Conservation (phyloP, 2,888 invertebrate genomes). For the Acleris sparsana region DNA sequence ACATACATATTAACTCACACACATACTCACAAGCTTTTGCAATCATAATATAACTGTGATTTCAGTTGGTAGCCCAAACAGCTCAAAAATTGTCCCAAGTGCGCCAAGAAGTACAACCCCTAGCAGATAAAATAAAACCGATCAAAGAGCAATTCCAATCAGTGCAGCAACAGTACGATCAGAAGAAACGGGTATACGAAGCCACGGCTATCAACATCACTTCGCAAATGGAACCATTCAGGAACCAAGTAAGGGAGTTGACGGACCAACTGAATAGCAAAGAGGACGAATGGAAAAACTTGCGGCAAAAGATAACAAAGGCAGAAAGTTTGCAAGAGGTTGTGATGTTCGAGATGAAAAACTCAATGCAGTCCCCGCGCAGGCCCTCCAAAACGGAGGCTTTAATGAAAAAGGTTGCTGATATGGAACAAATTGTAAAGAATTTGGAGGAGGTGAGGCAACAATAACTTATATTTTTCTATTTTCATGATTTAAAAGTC, state of each 20-base stretch:
- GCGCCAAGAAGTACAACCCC: conserved; percentile 75
- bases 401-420: conserved; percentile 84
- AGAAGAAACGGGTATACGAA: conserved; percentile 87
- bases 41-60: conserved; percentile 36
- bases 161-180: conserved; percentile 86
- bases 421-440: conserved; percentile 83
- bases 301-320: conserved; percentile 80
- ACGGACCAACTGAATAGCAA: conserved; percentile 77
- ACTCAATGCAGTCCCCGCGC: conserved; percentile 77
- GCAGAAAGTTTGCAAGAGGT: conserved; percentile 81
- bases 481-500: too few relatives aligned
- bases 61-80: conserved; percentile 85
- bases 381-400: conserved; percentile 84
- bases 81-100: conserved; percentile 79
- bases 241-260: conserved; percentile 79
- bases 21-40: too few relatives aligned
- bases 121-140: conserved; percentile 83
- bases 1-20: too few relatives aligned
- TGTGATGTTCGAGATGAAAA: conserved; percentile 79
- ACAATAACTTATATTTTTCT: neutral
- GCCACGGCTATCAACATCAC: conserved; percentile 83
- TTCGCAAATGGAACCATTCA: conserved; percentile 82
- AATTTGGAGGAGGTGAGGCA: conserved; percentile 69
- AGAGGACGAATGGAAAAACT: conserved; percentile 81
- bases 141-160: conserved; percentile 86